Evolutionary conservation across 2,113 vertebrate genomes (phyloP).

Genomic region (Tor tambroides): DNA sequence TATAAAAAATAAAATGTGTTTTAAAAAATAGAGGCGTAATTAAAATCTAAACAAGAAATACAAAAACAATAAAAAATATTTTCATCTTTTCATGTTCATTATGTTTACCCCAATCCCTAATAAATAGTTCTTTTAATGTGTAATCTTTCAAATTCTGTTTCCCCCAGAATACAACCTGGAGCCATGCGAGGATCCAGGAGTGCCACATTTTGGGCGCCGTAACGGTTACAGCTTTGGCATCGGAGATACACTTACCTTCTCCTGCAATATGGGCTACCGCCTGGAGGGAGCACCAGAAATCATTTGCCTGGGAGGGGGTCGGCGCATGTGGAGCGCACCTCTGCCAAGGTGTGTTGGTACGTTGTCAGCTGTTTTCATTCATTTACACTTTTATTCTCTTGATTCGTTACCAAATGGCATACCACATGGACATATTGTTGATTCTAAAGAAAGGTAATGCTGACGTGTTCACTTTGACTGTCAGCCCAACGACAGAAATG

Average conservation of each 20-base stretch:
- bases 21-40: background rate
- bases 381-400: slow-evolving; percentile 36
- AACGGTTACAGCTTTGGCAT: slow-evolving; percentile 91
- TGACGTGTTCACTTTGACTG: background rate
- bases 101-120: background rate
- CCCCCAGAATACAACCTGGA: slow-evolving; percentile 92
- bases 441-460: background rate
- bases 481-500: background rate
- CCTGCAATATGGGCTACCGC: slow-evolving; percentile 93
- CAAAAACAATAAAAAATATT: background rate
- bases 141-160: slow-evolving; percentile 14
- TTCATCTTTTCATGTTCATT: background rate
- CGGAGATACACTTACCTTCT: slow-evolving; percentile 91
- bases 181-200: slow-evolving; percentile 95
- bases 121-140: background rate
- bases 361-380: slow-evolving; percentile 82
- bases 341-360: slow-evolving; percentile 99
- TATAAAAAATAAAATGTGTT: background rate
- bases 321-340: slow-evolving; percentile 97
- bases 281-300: slow-evolving; percentile 92
- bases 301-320: slow-evolving; percentile 94
- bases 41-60: background rate
- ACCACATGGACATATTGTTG: slow-evolving; percentile 44
- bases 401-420: slow-evolving; percentile 6
- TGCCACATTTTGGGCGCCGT: slow-evolving; percentile 86